Percentiles rank a stretch among this genome's conserved stretches.
phyloP scores from a whole-genome alignment of 1,140 invertebrate genomes.

The Trichonephila inaurata region DNA sequence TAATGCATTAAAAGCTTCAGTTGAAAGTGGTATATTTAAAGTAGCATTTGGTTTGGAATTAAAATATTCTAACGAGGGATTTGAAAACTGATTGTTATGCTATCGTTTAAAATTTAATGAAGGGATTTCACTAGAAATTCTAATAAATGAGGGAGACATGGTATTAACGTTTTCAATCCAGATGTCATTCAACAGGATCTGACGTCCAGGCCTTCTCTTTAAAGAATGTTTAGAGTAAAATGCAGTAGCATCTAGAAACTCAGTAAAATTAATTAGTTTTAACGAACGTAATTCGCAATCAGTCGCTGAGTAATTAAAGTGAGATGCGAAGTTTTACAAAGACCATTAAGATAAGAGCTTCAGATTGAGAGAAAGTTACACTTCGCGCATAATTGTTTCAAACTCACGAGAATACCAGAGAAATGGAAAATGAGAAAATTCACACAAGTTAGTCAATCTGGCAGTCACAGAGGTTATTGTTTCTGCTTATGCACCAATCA shows the following conservation, averaged over 20 bases:
- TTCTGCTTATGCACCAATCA: neutral
- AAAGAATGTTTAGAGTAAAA: conserved; percentile 3
- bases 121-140: neutral
- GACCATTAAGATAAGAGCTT: conserved; percentile 57
- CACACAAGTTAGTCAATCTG: neutral
- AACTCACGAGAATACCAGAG: conserved; percentile 1
- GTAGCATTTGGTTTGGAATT: neutral
- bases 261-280: conserved; percentile 55
- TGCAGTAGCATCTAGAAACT: neutral
- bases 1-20: too few species aligned
- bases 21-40: neutral
- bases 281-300: conserved; percentile 61
- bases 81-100: conserved; percentile 18
- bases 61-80: neutral
- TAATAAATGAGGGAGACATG: neutral
- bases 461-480: neutral
- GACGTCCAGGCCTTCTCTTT: neutral
- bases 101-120: conserved; percentile 36
- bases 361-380: conserved; percentile 36
- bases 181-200: conserved; percentile 31
- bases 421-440: conserved; percentile 5
- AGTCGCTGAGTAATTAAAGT: conserved; percentile 50
- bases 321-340: conserved; percentile 54
- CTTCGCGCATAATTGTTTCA: conserved; percentile 41
- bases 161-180: conserved; percentile 22